Percentiles rank a stretch among this genome's conserved stretches.
phyloP scores from a whole-genome alignment of 2,113 vertebrate genomes.

The Ondatra zibethicus region DNA sequence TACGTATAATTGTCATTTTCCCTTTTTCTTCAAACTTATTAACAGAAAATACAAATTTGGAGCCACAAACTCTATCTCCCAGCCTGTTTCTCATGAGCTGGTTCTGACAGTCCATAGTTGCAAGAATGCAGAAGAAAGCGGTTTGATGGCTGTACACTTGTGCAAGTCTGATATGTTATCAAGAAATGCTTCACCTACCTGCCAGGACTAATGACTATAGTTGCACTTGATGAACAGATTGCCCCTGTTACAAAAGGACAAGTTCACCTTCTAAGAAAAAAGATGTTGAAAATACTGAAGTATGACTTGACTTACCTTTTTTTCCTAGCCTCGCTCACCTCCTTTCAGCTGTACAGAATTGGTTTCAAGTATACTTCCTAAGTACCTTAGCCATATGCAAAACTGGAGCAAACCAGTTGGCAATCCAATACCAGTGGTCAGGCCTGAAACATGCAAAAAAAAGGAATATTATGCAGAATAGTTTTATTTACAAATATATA shows the following conservation, averaged over 20 bases:
- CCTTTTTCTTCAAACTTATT: neutral
- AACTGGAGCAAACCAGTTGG: neutral
- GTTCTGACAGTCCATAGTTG: neutral
- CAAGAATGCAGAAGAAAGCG: too few relatives aligned
- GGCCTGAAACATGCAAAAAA: neutral
- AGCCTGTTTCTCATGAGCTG: neutral
- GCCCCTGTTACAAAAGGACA: neutral
- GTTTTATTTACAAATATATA: neutral
- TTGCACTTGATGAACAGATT: accelerated
- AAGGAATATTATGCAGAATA: neutral
- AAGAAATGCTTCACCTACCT: too few relatives aligned
- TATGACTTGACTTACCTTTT: neutral
- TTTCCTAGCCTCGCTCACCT: neutral
- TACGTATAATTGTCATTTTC: neutral
- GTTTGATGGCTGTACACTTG: neutral
- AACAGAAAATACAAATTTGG: neutral
- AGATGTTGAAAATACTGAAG: neutral
- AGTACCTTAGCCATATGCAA: neutral
- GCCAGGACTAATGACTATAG: neutral
- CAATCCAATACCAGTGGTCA: neutral
- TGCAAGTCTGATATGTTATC: neutral
- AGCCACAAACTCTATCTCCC: neutral
- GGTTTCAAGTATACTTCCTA: neutral
- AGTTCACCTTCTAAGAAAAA: neutral
- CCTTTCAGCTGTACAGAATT: neutral